These are phyloP conservation scores for Chiloscyllium plagiosum DNA, from an alignment of 2,113 vertebrate genomes.

Conservation along the genomic window DNA sequence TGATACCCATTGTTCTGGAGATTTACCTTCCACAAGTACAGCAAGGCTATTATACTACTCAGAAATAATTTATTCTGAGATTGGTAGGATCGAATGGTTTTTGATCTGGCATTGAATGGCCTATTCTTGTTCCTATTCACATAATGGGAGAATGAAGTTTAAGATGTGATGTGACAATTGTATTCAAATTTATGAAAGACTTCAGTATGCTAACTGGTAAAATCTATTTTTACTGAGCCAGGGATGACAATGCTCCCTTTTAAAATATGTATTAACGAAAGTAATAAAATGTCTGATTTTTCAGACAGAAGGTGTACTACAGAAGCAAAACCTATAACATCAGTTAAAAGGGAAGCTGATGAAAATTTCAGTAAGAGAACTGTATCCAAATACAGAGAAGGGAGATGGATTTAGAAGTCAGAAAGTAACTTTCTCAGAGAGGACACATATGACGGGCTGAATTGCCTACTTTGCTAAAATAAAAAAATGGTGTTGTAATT, in stretches of 20 bases:
- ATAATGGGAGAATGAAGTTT: not conserved
- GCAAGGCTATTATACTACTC: not conserved
- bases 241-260: too few relatives aligned
- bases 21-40: not conserved
- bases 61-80: not conserved
- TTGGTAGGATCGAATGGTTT: not conserved
- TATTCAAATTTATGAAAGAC: not conserved
- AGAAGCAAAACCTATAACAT: not conserved
- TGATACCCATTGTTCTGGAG: not conserved
- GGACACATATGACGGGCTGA: not conserved
- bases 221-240: not conserved
- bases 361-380: not conserved
- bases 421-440: not conserved
- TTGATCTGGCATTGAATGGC: not conserved
- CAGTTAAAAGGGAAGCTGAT: not conserved
- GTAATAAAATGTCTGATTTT: not conserved
- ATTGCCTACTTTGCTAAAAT: not conserved
- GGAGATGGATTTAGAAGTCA: not conserved
- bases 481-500: not conserved
- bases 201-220: not conserved
- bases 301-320: not conserved
- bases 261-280: not conserved
- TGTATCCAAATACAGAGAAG: not conserved
- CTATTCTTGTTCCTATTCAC: not conserved
- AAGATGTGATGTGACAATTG: not conserved